These are phyloP conservation scores for Holothuria leucospilota DNA, from an alignment of 53 echinoderm and acorn worm species.

Conservation along the genomic window DNA sequence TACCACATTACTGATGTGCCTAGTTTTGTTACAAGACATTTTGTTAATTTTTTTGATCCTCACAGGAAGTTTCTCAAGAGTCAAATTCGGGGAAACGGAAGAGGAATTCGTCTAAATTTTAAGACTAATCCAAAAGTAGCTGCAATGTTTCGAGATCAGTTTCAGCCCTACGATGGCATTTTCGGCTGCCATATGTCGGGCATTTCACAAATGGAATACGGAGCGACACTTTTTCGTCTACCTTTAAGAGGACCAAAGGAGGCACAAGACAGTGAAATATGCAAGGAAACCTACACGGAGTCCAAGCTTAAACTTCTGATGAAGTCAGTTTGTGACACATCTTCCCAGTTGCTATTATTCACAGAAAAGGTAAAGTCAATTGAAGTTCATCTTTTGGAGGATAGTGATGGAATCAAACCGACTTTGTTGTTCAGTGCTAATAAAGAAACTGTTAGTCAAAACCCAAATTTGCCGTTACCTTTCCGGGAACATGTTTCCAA, in stretches of 20 bases:
- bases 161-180: constrained; percentile 81
- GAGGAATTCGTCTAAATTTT: constrained; percentile 82
- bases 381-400: constrained; percentile 26
- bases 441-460: not conserved
- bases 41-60: constrained; percentile 86
- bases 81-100: constrained; percentile 52
- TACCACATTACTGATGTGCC: constrained; percentile 96
- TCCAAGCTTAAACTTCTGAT: constrained; percentile 56
- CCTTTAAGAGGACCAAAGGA: constrained; percentile 79
- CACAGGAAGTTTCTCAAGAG: constrained; percentile 70
- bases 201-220: constrained; percentile 20
- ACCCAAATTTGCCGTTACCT: no score
- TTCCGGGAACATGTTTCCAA: no score
- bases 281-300: constrained; percentile 63
- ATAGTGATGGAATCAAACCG: not conserved
- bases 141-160: constrained; percentile 80
- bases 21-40: constrained; percentile 80
- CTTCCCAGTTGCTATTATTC: constrained; percentile 75
- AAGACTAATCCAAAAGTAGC: constrained; percentile 52
- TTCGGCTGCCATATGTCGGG: constrained; percentile 68
- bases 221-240: constrained; percentile 81
- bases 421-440: not conserved
- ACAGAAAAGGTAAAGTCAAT: constrained; percentile 79
- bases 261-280: constrained; percentile 63
- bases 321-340: constrained; percentile 61